These are phyloP conservation scores for Ailurus styani DNA, from an alignment of 2,113 vertebrate species.

Conservation along the genomic window DNA sequence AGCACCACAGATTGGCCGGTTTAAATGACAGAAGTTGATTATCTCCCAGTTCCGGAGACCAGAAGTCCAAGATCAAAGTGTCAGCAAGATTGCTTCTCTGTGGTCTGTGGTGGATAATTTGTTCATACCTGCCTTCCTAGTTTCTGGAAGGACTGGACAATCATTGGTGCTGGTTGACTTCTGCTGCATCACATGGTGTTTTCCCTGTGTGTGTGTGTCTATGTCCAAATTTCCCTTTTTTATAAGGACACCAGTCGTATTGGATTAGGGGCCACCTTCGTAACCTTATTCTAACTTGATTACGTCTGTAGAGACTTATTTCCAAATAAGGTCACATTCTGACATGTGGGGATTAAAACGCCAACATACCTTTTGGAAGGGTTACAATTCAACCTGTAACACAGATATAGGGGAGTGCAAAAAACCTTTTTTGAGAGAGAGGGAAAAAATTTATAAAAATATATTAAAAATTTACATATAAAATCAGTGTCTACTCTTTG, in stretches of 20 bases:
- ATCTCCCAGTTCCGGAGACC: not conserved
- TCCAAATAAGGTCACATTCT: not conserved
- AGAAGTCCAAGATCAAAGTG: not conserved
- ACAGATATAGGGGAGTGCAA: not conserved
- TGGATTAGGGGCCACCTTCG: not conserved
- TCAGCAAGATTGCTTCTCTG: not conserved
- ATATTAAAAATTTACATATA: not conserved
- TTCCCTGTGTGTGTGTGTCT: not conserved
- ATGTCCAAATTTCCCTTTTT: not conserved
- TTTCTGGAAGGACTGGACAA: not conserved
- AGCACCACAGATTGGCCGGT: not conserved
- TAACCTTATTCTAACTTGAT: not conserved
- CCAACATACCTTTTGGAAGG: not conserved
- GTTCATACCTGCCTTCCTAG: not conserved
- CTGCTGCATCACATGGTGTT: fast-evolving
- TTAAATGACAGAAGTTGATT: not conserved
- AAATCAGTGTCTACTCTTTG: not conserved
- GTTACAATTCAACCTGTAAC: not conserved
- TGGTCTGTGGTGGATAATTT: not conserved
- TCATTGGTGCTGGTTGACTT: not conserved
- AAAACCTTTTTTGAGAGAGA: not conserved
- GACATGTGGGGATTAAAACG: not conserved
- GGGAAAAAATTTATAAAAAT: not conserved
- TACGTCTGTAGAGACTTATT: not conserved
- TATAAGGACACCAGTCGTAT: not conserved